phyloP scores from a whole-genome alignment of 2,888 invertebrate species.

The Calephelis perditalis region DNA sequence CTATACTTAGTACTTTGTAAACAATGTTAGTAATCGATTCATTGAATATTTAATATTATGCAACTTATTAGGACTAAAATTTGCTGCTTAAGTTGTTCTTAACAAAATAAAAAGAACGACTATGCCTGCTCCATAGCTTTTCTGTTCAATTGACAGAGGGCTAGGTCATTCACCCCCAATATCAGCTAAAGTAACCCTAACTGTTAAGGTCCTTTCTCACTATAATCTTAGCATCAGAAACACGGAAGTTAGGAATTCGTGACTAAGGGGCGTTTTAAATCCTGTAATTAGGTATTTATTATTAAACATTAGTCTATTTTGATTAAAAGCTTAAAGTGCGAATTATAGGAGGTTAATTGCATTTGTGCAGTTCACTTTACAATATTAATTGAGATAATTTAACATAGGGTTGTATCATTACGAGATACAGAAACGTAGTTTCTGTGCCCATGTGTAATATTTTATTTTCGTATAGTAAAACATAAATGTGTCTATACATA shows the following conservation, averaged over 20 bases:
- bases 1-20: no score
- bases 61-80: no score
- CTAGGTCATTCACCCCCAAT: constrained; percentile 44
- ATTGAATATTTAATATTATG: no score
- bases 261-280: constrained; percentile 27
- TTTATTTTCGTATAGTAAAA: no score
- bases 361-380: background rate
- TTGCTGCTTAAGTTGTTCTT: no score
- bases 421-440: no score
- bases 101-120: background rate
- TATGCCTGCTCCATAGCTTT: constrained; percentile 21
- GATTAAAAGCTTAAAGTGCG: constrained; percentile 2
- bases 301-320: constrained; percentile 13
- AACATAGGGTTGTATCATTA: background rate
- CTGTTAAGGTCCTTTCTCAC: constrained; percentile 45
- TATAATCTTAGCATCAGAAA: constrained; percentile 41
- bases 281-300: constrained; percentile 30
- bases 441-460: no score
- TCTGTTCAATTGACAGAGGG: constrained; percentile 42
- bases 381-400: background rate
- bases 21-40: no score
- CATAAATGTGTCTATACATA: no score
- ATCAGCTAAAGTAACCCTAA: constrained; percentile 45
- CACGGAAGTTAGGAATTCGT: constrained; percentile 31
- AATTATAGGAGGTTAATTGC: background rate